Evolutionary conservation across 2,888 invertebrate species (phyloP), one percentile per base, ranked within the genome.

Genomic region (Habrosyne pyritoides): DNA sequence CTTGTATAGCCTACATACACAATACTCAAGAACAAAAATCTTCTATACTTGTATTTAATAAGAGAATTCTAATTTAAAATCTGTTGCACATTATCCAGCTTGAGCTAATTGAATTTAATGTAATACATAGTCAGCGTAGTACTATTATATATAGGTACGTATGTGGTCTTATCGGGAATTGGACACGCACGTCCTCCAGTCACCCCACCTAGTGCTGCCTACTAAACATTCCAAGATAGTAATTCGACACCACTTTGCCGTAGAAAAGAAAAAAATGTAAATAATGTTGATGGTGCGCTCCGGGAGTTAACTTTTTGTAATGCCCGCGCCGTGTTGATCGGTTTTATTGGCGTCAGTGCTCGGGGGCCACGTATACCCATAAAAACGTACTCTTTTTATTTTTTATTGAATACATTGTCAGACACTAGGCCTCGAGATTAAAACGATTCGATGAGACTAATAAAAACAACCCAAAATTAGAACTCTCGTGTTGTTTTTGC

Each of bases 191-290:
- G 69, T 79, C 77, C 73, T 63, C 61, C 56, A 54, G 63, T 65
- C 62, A 65, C 63, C 70, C 61, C 58, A 69, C 62, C 71, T 67
- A 71, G 64, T 67, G 73, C 73, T 70, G 70, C 67, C 74, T 77
- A 84, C 81, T 78, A 81, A 77, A 83, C 88, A 90, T 90, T 90
- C 89, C 87, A 72, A 84, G 81, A 84, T 83, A 81, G 91, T 89
- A 91, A 91, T 87, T 86, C 79, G 87, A 91, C 84, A 87, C 89
- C 81, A 83, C 83, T 83, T 78, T 73, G 76, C 67, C 68, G 69
- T 66, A 75, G 77, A 79, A 79, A 75, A 76, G 75, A 71, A 86
- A 86, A 85, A 88, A 87, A 85, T 77, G 77, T 82, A 83, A 89
- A 84, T 86, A 86, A 87, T 83, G 84, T 83, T 72, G 80, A 82